Percentiles rank a stretch among this genome's conserved stretches.
phyloP scores from a whole-genome alignment of 2,888 invertebrate genomes.

The Syrphus vitripennis region DNA sequence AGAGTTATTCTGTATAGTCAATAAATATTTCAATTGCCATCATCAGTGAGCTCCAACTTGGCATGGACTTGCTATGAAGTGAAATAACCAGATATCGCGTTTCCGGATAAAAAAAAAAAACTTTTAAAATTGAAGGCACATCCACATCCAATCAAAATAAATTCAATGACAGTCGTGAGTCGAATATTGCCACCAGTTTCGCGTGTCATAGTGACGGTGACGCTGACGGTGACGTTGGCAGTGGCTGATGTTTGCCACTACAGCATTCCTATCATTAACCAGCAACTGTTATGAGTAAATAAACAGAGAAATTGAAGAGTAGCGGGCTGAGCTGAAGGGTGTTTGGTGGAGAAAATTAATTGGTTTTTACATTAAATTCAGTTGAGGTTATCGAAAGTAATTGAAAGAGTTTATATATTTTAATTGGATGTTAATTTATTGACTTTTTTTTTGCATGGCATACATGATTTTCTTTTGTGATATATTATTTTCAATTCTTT shows the following conservation, averaged over 20 bases:
- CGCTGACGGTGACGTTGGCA: not conserved
- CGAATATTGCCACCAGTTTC: not conserved
- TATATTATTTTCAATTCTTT: not conserved
- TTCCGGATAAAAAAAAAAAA: slow-evolving; percentile 5
- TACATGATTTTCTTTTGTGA: not conserved
- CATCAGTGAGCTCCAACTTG: not conserved
- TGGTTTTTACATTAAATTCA: slow-evolving; percentile 48
- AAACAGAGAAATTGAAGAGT: not conserved
- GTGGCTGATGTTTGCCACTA: not conserved
- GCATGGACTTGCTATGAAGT: not conserved
- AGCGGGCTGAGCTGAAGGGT: too few species aligned
- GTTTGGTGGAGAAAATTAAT: slow-evolving; percentile 38
- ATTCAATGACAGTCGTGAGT: slow-evolving; percentile 39
- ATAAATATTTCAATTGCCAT: slow-evolving; percentile 42
- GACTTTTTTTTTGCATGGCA: not conserved
- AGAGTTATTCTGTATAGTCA: not conserved
- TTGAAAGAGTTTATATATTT: slow-evolving; percentile 52
- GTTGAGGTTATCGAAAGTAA: slow-evolving; percentile 60
- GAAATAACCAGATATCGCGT: not conserved
- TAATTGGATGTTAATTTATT: slow-evolving; percentile 57
- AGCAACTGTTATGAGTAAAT: not conserved
- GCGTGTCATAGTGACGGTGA: not conserved
- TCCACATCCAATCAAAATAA: slow-evolving; percentile 50
- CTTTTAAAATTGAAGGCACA: slow-evolving; percentile 17
- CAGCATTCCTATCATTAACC: not conserved